Conservation (phyloP, 2,113 vertebrate genomes). For the Dasypus novemcinctus region DNA sequence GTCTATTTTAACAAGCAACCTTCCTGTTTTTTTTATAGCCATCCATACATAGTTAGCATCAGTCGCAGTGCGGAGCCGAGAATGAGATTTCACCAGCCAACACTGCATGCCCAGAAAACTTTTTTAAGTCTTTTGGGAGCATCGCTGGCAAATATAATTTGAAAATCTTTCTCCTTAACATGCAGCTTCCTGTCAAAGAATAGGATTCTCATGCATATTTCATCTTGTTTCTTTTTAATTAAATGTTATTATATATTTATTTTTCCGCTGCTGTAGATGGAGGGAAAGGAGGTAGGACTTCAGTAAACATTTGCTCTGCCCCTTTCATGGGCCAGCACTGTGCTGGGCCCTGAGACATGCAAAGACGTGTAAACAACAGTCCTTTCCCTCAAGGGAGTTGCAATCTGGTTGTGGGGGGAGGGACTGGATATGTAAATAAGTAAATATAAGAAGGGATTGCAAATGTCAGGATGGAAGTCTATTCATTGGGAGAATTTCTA, state of each 20-base stretch:
- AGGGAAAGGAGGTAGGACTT: neutral
- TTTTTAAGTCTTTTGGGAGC: neutral
- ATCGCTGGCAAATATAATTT: neutral
- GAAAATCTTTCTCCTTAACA: conserved; percentile 50
- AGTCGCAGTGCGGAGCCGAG: neutral
- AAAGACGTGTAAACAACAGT: neutral
- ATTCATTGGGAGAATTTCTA: neutral
- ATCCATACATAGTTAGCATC: neutral
- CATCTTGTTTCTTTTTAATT: conserved; percentile 68
- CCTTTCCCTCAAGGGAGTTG: neutral
- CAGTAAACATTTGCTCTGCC: neutral
- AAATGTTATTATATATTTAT: conserved; percentile 67
- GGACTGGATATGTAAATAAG: neutral
- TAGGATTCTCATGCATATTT: conserved; percentile 40
- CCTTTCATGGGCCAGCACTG: neutral
- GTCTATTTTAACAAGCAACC: neutral
- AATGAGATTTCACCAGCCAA: neutral
- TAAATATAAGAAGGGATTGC: neutral
- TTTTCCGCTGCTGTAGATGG: neutral
- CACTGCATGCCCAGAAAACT: neutral
- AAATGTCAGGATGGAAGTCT: neutral
- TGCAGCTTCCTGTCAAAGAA: neutral
- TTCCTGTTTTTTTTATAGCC: neutral
- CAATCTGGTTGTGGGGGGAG: neutral
- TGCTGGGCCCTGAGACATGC: neutral